Base-by-base conservation (phyloP, 2,888 invertebrate species). In the Cheilosia urbana region DNA sequence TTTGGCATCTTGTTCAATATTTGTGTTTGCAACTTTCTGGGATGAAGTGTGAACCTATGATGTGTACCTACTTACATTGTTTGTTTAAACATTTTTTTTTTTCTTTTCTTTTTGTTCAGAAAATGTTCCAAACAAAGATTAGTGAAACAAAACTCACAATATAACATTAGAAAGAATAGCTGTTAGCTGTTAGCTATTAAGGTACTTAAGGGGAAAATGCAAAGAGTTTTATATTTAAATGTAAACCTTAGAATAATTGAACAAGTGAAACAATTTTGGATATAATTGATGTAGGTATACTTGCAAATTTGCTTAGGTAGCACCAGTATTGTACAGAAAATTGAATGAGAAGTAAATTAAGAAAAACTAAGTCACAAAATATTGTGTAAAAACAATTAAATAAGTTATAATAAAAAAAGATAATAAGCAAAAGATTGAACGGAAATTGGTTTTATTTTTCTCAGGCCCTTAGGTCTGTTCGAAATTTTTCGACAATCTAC, bases 251-350 rank as follows among this genome's bases (percentile, higher is more conserved):
- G 53, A 47, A 55, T 45, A 60, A 60, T 60, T 27, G 27, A 37
- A 49, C 49, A 42, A 72, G 30, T 7, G 34, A 27, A 37, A n/a
- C 17, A 30, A n/a, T 37, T 63, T 2, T 57, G 34, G 27, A 17
- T 66, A 27, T 47, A 47, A 80, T 73, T 53, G 45, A 73, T 47
- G 34, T 75, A 65, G 37, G 63, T 65, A 30, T 42, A 60, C 3
- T 37, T 13, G 37, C 19, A 34, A n/a, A n/a, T 51, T 65, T 40
- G 65, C 42, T 34, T 66, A 80, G 75, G 27, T 80, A 73, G 80
- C 80, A 75, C 68, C 53, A 75, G 55, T 63, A 60, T 60, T 80
- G 80, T 80, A 80, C 80, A 80, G 73, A 71, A 68, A 24, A 49
- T 68, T 42, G 72, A 68, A 68, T 57, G 21, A 58, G 49, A 30